These are phyloP conservation scores for Halesus radiatus DNA, from an alignment of 1,140 invertebrate genomes.

Conservation along the genomic window DNA sequence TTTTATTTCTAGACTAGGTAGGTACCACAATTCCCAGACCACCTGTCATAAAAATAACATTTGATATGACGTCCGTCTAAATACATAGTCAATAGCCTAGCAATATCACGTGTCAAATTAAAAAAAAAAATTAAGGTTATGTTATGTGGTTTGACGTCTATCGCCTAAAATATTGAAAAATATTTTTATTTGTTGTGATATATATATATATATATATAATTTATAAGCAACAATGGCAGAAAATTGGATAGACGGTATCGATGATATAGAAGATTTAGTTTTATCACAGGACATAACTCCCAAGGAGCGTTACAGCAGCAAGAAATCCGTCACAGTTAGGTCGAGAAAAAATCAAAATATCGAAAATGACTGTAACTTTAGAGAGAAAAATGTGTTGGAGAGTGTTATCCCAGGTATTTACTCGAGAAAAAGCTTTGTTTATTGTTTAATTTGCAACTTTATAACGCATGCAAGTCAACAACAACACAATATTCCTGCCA, in stretches of 20 bases:
- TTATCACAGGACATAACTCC: constrained; percentile 82
- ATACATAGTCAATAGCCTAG: background rate
- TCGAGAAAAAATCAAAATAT: constrained; percentile 67
- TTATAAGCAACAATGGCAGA: constrained; percentile 24
- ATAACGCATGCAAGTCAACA: too few relatives aligned
- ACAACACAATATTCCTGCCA: too few relatives aligned
- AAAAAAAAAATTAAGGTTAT: constrained; percentile 21
- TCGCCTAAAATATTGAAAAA: background rate
- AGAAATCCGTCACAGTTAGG: constrained; percentile 77
- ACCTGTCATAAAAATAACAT: too few relatives aligned
- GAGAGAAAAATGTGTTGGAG: constrained; percentile 65
- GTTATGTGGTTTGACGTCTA: constrained; percentile 20
- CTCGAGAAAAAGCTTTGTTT: too few relatives aligned
- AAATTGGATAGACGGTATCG: constrained; percentile 44
- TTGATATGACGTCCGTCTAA: too few relatives aligned
- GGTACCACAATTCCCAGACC: too few relatives aligned
- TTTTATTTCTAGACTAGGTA: too few relatives aligned
- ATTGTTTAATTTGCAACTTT: too few relatives aligned
- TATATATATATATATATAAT: background rate
- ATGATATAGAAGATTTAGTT: constrained; percentile 86
- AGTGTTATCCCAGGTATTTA: constrained; percentile 89
- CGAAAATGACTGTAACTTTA: constrained; percentile 60
- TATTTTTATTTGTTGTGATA: background rate
- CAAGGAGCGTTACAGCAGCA: constrained; percentile 78
- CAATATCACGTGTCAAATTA: constrained; percentile 29